Base-by-base conservation (phyloP, 2,888 invertebrate species). In the Thera obeliscata region DNA sequence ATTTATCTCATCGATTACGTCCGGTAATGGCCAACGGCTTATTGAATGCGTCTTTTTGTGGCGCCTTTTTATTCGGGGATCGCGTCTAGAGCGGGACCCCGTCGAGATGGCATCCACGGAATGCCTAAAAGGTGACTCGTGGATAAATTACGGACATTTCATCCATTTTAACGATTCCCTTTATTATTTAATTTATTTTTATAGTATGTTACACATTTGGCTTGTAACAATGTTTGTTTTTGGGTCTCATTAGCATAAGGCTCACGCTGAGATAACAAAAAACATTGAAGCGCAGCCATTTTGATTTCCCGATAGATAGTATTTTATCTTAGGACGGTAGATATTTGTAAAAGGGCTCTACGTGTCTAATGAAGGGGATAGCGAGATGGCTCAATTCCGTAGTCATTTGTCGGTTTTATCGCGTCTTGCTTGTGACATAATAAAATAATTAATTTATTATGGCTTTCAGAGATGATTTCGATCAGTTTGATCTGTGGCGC, bases 141-240 rank as follows among this genome's bases (percentile, higher is more conserved):
- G 92, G 90, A 93, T 93, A 93, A 93, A 93, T 93, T 93, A 93
- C 93, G 85, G 82, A 88, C 90, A 92, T 93, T 92, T 93, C 91
- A 90, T 91, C 88, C 88, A 90, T 93, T 93, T 93, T 93, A 93
- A 93, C 91, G 93, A 93, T 91, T 88, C 90, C 87, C 88, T 91
- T 92, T 93, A 93, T 93, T 92, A 91, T 93, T 93, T 93, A 92
- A 93, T 93, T 93, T 93, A 93, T 93, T 92, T 91, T 89, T 91
- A 92, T 92, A 85, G 90, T 90, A 90, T 90, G 92, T 93, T 93
- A 93, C 93, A 92, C 92, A 93, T 93, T 93, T 88, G 87, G 85
- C 88, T 89, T 90, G 91, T 91, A 91, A 89, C 91, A 89, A 91
- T 91, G 91, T 93, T 93, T 93, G 93, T 93, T 93, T 93, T 93